phyloP scores from a whole-genome alignment of 1,140 invertebrate species.

The Mactra quadrangularis region DNA sequence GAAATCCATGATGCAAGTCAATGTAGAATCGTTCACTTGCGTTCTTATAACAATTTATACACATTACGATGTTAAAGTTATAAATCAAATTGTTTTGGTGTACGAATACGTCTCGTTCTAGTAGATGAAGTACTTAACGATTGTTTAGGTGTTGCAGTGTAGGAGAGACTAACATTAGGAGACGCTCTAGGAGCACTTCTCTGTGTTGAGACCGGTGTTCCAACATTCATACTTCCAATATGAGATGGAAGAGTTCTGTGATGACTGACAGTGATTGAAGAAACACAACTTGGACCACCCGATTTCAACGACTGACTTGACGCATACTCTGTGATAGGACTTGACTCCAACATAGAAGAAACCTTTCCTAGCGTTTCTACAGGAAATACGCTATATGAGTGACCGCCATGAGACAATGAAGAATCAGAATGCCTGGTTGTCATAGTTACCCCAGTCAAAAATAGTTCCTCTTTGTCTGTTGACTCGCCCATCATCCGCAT shows the following conservation, averaged over 20 bases:
- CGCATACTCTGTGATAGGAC: slow-evolving; percentile 62
- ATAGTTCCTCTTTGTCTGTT: too few species aligned
- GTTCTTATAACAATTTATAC: too few species aligned
- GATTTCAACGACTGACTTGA: neutral
- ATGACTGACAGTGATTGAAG: slow-evolving; percentile 1
- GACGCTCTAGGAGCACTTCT: neutral
- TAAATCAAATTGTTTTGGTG: slow-evolving; percentile 80
- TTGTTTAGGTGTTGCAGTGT: slow-evolving; percentile 74
- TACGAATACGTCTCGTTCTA: slow-evolving; percentile 78
- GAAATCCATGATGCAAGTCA: too few species aligned
- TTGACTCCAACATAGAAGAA: slow-evolving; percentile 73
- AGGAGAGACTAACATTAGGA: slow-evolving; percentile 63
- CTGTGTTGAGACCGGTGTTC: neutral
- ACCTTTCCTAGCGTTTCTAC: slow-evolving; percentile 72
- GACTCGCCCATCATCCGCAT: too few species aligned
- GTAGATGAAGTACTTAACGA: slow-evolving; percentile 75
- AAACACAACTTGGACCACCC: slow-evolving; percentile 7
- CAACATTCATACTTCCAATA: slow-evolving; percentile 1
- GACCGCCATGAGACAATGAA: neutral
- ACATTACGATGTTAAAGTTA: too few species aligned
- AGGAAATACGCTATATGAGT: slow-evolving; percentile 5
- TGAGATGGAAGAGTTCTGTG: neutral
- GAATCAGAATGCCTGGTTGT: too few species aligned
- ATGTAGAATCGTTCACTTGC: too few species aligned
- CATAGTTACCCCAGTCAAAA: too few species aligned